phyloP scores from a whole-genome alignment of 2,797 vertebrate species.

The Heterohyrax brucei region DNA sequence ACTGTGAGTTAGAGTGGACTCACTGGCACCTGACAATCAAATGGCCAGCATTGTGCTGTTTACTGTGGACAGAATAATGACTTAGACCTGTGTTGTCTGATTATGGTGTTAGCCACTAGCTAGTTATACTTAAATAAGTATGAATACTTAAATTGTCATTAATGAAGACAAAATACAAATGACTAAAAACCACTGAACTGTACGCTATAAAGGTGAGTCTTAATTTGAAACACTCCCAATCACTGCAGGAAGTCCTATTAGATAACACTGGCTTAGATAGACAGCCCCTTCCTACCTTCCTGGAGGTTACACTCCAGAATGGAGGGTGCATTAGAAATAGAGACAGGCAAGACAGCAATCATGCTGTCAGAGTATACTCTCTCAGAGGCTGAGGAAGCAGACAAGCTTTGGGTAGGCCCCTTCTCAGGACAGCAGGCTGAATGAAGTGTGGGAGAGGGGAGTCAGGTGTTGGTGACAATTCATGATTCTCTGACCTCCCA shows the following conservation, averaged over 20 bases:
- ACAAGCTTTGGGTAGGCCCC: neutral
- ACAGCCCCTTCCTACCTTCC: neutral
- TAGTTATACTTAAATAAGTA: neutral
- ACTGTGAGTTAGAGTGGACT: neutral
- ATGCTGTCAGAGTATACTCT: neutral
- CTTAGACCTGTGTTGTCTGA: neutral
- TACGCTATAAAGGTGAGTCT: neutral
- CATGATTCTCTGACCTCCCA: slow-evolving; percentile 80
- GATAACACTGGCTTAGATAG: neutral
- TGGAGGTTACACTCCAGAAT: neutral
- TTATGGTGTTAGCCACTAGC: neutral
- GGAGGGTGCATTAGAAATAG: neutral
- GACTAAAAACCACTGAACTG: neutral
- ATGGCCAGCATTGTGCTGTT: neutral
- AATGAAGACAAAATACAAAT: slow-evolving; percentile 29
- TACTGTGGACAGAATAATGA: neutral
- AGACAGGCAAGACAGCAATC: neutral
- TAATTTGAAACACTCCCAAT: neutral
- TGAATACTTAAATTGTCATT: neutral
- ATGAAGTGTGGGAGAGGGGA: neutral
- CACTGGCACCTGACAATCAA: neutral
- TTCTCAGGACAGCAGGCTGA: neutral
- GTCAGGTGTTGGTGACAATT: neutral
- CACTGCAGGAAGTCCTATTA: neutral
- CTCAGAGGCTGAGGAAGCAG: neutral